Percentiles rank a stretch among this genome's conserved stretches.
These are phyloP conservation scores for Jaculus jaculus DNA, from an alignment of 2,113 vertebrate genomes.

Conservation along the genomic window DNA sequence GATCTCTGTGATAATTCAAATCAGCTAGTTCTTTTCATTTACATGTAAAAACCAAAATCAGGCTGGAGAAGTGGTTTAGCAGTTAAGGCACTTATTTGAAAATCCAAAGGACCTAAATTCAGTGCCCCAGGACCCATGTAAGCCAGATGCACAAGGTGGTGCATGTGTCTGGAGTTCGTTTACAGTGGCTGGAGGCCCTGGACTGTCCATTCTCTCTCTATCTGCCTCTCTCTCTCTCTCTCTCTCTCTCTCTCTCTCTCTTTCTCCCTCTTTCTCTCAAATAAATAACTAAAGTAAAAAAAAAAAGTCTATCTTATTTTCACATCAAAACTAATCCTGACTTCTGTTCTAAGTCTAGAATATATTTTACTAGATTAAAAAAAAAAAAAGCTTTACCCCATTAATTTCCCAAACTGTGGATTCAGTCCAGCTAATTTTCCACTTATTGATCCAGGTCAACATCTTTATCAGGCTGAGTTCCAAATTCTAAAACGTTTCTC, in stretches of 20 bases:
- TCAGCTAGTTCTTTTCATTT: background rate
- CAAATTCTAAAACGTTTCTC: conserved; percentile 48
- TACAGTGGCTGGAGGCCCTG: too few relatives aligned
- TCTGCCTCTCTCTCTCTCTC: too few relatives aligned
- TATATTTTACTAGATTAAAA: background rate
- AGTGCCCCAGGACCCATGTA: too few relatives aligned
- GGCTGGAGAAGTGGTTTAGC: too few relatives aligned
- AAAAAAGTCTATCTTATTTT: background rate
- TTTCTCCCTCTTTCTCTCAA: too few relatives aligned
- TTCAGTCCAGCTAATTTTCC: conserved; percentile 47
- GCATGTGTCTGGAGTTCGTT: too few relatives aligned
- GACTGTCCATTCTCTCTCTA: too few relatives aligned
- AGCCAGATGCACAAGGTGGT: too few relatives aligned
- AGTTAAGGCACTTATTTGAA: too few relatives aligned
- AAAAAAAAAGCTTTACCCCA: background rate
- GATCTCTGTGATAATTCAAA: background rate
- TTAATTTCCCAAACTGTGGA: conserved; percentile 11
- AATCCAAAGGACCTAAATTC: too few relatives aligned
- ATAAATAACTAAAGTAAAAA: too few relatives aligned
- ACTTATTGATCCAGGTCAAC: conserved; percentile 1
- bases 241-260: too few relatives aligned
- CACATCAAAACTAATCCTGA: background rate
- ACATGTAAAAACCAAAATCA: background rate
- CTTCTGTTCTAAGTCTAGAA: background rate
- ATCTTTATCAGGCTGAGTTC: conserved; percentile 18